These are phyloP conservation scores for Drosophila testacea DNA, from an alignment of 2,888 invertebrate genomes.

Conservation along the genomic window DNA sequence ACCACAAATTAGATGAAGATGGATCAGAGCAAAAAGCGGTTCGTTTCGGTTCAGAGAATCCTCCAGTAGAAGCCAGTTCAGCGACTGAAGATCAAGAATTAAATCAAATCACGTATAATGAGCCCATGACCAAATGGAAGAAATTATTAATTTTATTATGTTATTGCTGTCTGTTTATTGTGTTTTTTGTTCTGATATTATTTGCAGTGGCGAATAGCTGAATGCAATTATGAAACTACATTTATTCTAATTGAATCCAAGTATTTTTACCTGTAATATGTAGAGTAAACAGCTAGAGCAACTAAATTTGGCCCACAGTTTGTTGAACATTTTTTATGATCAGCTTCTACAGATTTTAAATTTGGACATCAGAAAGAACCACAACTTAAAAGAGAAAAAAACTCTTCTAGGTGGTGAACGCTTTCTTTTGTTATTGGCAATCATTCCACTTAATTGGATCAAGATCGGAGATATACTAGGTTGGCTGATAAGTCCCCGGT, in stretches of 20 bases:
- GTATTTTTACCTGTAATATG: too few relatives aligned
- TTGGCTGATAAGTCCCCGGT: too few relatives aligned
- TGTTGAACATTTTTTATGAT: too few relatives aligned
- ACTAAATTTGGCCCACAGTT: too few relatives aligned
- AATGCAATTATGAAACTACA: background rate
- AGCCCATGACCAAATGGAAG: background rate
- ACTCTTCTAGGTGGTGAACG: too few relatives aligned
- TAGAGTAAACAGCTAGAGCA: too few relatives aligned
- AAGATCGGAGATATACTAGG: too few relatives aligned
- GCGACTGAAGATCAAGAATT: background rate
- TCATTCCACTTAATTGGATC: too few relatives aligned
- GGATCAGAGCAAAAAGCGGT: background rate
- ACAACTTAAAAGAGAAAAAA: too few relatives aligned
- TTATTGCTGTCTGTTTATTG: background rate
- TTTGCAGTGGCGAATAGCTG: conserved; percentile 11
- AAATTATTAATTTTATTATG: background rate
- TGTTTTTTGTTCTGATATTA: conserved; percentile 3
- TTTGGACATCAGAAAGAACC: too few relatives aligned
- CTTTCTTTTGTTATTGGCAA: too few relatives aligned
- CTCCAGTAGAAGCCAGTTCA: background rate
- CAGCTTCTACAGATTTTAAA: too few relatives aligned
- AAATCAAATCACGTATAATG: background rate
- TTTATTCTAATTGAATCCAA: background rate
- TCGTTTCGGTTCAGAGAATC: background rate
- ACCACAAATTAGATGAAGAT: background rate